Base-by-base conservation (phyloP, 2,888 invertebrate species). In the Oxyteleia sp. region DNA sequence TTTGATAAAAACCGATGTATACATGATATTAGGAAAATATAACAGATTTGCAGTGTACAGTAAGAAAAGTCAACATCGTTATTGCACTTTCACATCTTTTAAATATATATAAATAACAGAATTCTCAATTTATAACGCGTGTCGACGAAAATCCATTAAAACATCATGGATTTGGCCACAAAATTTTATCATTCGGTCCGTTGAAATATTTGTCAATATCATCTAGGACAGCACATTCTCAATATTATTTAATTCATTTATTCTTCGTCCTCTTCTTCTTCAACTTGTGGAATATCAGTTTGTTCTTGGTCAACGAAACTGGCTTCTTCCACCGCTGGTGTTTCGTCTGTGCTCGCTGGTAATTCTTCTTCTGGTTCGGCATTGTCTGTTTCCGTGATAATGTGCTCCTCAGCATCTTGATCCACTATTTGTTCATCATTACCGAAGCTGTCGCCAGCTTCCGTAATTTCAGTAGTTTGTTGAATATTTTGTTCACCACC, bases 351-450 rank as follows among this genome's bases (percentile, higher is more conserved):
- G 43, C 26, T 74, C 18, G 47, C 74, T n/a, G 51, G 35, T 5
- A 16, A 20, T 59, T 79, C 74, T 4, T 59, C 63, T 10, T 80
- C 72, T 4, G 53, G 72, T 13, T 85, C 84, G 18, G 55, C 59
- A 4, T 78, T 75, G 4, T 86, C 81, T 8, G 84, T 68, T 75
- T 87, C 85, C 45, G 86, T 86, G 51, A 86, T 71, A 10, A 84
- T 78, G 43, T 84, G 82, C 4, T 78, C 82, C 2, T 85, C 83
- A 35, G 75, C 85, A 35, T 87, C 86, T 51, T 83, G 32, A 16
- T 59, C 43, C 2, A 43, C 84, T 61, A 63, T 16, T 43, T 68
- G 59, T 10, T 76, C 59, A 7, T 76, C 43, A 0, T 68, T 26
- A n/a, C 43, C 76, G 10, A 68, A 38, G 43, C 43, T 32, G 47